These are phyloP conservation scores for Pitangus sulphuratus DNA, from an alignment of 2,797 vertebrate species.

Conservation along the genomic window DNA sequence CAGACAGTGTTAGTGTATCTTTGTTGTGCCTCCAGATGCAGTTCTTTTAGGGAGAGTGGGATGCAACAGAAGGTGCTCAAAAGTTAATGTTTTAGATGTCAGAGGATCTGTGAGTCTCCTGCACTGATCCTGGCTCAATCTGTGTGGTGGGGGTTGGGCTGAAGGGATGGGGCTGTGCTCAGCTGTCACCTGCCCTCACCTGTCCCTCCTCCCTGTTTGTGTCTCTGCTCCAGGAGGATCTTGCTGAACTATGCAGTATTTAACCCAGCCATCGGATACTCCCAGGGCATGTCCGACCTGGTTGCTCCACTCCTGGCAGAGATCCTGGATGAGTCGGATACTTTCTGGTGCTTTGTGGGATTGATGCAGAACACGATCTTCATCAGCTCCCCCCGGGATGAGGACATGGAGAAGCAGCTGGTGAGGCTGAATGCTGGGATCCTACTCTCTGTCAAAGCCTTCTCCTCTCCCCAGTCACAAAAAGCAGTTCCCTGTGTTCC, in stretches of 20 bases:
- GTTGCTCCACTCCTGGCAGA: slow-evolving; percentile 96
- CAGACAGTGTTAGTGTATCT: not conserved
- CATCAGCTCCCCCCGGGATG: slow-evolving; percentile 94
- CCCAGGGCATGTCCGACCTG: slow-evolving; percentile 98
- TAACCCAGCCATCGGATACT: slow-evolving; percentile 92
- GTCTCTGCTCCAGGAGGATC: slow-evolving; percentile 83
- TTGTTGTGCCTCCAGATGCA: not conserved
- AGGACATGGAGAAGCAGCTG: slow-evolving; percentile 98
- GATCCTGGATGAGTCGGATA: slow-evolving; percentile 95
- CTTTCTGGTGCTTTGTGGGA: slow-evolving; percentile 99
- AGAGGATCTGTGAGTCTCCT: not conserved
- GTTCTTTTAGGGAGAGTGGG: not conserved
- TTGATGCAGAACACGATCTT: slow-evolving; percentile 99
- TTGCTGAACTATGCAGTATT: slow-evolving; percentile 96
- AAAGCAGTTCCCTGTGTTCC: not conserved
- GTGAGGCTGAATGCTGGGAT: slow-evolving; percentile 75
- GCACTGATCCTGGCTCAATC: not conserved
- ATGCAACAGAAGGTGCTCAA: not conserved
- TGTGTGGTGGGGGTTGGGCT: not conserved
- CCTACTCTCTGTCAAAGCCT: not conserved
- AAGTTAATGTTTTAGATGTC: not conserved
- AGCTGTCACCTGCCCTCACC: not conserved
- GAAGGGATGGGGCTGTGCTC: not conserved
- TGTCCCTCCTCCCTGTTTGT: not conserved
- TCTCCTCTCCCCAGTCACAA: not conserved